Evolutionary conservation across 2,113 vertebrate genomes (phyloP), one percentile per base, ranked within the genome.

Genomic region (Sinocyclocheilus anshuiensis): DNA sequence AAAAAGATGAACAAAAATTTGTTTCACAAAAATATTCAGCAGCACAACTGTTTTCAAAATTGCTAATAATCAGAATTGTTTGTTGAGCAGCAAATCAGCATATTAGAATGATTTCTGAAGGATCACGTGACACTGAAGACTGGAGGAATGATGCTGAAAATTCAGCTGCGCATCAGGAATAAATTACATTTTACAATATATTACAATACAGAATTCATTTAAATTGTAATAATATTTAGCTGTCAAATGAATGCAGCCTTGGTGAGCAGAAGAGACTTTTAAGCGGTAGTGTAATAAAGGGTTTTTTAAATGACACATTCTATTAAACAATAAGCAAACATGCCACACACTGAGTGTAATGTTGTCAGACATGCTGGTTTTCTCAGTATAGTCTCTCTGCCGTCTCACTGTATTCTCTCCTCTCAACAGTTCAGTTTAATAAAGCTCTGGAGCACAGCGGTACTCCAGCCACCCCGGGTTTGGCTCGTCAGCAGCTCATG

Each of bases 401-500:
- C 16, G 15, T 53, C 50, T 55, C 33, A 59, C 29, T 53, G 39
- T 16, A 12, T 13, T 59, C 93, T 11, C 77, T 16, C 5, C 90
- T 85, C 83, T 11, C 92, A 99, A 97, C 97, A 74, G 94, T 96
- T 86, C 97, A 99, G 92, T 97, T 97, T 87, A 99, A 80, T 87
- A 89, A 99, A 92, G 95, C 96, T 80, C 85, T 95, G 12, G 98
- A 99, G 81, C 97, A 97, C 42, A 69, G 82, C 53, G 93, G 94
- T 8, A 94, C 95, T 88, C 94, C 97, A 0, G 90, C 96, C 9
- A 96, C 96, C 3, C 96, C 97, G 1, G 95, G 96, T 85, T 90
- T 97, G 13, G 95, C 96, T 10, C 94, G 97, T 85, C 98, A 99
- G 94, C 98, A 99, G 95, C 97, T 99, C 72, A 96, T 99, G 88